Conservation (phyloP, 2,113 vertebrate genomes). For the Rhipidura dahli region DNA sequence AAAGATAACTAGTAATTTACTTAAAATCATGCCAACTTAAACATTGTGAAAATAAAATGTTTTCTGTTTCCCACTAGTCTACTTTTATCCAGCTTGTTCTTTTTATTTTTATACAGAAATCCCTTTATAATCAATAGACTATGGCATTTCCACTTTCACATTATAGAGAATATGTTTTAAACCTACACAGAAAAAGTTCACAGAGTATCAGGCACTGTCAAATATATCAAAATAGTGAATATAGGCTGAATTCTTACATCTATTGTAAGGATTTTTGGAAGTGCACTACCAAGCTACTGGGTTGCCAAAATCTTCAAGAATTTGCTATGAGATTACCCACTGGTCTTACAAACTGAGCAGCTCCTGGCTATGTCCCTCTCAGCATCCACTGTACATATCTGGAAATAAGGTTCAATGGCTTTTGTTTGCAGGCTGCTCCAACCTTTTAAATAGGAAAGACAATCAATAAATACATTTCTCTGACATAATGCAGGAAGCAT, state of each 20-base stretch:
- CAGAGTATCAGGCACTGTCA: not conserved
- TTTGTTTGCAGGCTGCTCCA: rapidly evolving
- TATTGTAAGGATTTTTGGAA: not conserved
- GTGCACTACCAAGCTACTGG: rapidly evolving
- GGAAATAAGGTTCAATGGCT: not conserved
- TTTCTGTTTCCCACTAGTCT: not conserved
- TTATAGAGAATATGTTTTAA: not conserved
- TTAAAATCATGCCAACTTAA: not conserved
- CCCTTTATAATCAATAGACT: not conserved
- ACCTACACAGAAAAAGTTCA: not conserved
- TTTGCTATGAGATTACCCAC: not conserved
- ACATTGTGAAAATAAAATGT: not conserved
- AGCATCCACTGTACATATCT: not conserved
- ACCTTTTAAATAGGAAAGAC: not conserved
- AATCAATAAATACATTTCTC: not conserved
- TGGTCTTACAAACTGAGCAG: not conserved
- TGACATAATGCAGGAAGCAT: not conserved
- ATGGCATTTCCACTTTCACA: not conserved
- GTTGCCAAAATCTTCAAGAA: not conserved
- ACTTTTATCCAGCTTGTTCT: not conserved
- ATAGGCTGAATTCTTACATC: not conserved
- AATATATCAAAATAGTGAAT: not conserved
- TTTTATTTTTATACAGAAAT: not conserved
- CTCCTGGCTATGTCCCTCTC: rapidly evolving
- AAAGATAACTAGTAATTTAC: not conserved